Evolutionary conservation across 2,888 invertebrate species (phyloP).

Genomic region (Drosophila quinaria): DNA sequence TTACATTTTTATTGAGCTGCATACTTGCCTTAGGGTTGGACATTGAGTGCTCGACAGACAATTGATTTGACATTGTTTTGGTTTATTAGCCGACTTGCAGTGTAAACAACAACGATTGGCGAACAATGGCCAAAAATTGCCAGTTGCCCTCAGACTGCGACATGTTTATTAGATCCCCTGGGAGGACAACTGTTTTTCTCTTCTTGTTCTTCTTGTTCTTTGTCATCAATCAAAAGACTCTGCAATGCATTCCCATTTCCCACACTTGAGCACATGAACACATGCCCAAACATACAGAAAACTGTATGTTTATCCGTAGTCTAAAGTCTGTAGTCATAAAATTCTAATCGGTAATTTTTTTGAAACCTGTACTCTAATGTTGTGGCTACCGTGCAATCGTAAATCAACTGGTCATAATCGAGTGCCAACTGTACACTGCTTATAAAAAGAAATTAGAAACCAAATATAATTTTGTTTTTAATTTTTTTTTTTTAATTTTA

Average conservation of each 20-base stretch:
- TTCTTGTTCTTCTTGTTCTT: constrained; percentile 6
- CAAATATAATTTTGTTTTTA: constrained; percentile 30
- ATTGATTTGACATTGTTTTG: constrained; percentile 65
- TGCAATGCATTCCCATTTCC: constrained; percentile 53
- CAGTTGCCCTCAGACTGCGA: constrained; percentile 38
- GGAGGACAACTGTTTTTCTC: constrained; percentile 42
- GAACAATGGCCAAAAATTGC: constrained; percentile 43
- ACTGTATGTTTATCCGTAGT: constrained; percentile 12
- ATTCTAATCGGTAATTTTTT: constrained; percentile 30
- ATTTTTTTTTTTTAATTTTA: neutral
- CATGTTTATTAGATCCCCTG: constrained; percentile 78
- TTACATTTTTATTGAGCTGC: constrained; percentile 17
- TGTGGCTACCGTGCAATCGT: constrained; percentile 53
- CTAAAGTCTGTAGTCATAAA: constrained; percentile 38
- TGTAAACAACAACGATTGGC: constrained; percentile 57
- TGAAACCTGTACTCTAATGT: constrained; percentile 18
- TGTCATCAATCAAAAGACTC: constrained; percentile 56
- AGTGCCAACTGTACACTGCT: constrained; percentile 61
- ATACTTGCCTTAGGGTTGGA: constrained; percentile 8
- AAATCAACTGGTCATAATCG: constrained; percentile 55
- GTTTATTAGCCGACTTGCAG: constrained; percentile 48
- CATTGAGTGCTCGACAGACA: constrained; percentile 17
- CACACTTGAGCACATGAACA: constrained; percentile 38
- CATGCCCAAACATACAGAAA: neutral
- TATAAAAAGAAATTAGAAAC: constrained; percentile 55